Percentiles rank a stretch among this genome's conserved stretches.
These are phyloP conservation scores for Polietes domitor DNA, from an alignment of 2,888 invertebrate genomes.

Conservation along the genomic window DNA sequence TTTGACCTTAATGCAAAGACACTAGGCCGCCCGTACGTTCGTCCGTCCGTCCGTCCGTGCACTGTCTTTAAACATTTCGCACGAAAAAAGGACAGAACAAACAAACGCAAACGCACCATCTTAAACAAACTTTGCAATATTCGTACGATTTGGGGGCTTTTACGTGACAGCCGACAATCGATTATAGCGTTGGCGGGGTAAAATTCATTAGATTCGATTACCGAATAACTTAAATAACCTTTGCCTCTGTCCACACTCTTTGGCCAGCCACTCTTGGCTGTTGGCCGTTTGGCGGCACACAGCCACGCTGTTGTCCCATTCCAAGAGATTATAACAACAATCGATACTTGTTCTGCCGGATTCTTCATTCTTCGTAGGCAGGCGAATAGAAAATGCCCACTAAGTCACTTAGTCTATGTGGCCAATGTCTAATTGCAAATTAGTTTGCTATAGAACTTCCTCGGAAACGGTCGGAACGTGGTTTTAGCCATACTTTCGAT, in stretches of 20 bases:
- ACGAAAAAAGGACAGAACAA: no score
- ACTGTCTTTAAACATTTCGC: not conserved
- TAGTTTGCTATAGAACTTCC: slow-evolving; percentile 60
- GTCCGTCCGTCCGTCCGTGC: no score
- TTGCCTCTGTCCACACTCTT: not conserved
- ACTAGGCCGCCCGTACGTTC: not conserved
- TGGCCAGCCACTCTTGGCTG: not conserved
- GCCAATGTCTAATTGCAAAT: slow-evolving; percentile 73
- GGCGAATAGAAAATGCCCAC: slow-evolving; percentile 75
- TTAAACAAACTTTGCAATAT: not conserved
- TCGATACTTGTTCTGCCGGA: slow-evolving; percentile 46
- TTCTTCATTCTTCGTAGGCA: slow-evolving; percentile 54
- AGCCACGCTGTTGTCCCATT: slow-evolving; percentile 8
- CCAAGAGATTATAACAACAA: slow-evolving; percentile 55
- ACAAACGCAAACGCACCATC: not conserved
- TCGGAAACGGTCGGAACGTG: slow-evolving; percentile 50
- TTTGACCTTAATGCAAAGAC: slow-evolving; percentile 48
- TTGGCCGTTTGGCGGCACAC: not conserved
- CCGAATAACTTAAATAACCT: slow-evolving; percentile 25
- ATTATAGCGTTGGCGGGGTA: not conserved
- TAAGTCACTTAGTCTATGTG: slow-evolving; percentile 77
- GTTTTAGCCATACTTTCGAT: slow-evolving; percentile 19
- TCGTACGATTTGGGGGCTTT: not conserved
- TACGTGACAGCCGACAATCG: not conserved
- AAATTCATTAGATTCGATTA: slow-evolving; percentile 27